These are phyloP conservation scores for Drosophila arizonae DNA, from an alignment of 1,140 invertebrate species.

Conservation along the genomic window DNA sequence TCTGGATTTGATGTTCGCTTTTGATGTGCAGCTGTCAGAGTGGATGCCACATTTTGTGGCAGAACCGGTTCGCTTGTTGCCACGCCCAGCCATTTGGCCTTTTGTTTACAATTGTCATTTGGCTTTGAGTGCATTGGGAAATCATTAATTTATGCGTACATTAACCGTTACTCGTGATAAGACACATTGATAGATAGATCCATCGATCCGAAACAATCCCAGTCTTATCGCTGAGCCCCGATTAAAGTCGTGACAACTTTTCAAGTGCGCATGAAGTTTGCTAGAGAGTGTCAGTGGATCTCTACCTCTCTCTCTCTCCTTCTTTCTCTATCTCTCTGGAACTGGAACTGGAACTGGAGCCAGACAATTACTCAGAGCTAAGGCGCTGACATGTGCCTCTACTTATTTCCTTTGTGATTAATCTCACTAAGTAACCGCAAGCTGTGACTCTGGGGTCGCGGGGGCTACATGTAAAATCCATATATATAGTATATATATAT, in stretches of 20 bases:
- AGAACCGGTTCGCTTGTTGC: constrained; percentile 37
- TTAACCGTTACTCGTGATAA: constrained; percentile 76
- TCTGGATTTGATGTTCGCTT: background rate
- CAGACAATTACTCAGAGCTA: constrained; percentile 11
- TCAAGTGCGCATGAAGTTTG: constrained; percentile 49
- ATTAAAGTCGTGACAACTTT: constrained; percentile 57
- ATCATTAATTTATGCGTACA: constrained; percentile 79
- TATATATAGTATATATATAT: constrained; percentile 23
- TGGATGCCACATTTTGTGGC: constrained; percentile 19
- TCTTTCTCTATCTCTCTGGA: background rate
- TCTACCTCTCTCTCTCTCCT: too few relatives aligned
- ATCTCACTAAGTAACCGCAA: constrained; percentile 51
- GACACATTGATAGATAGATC: constrained; percentile 16
- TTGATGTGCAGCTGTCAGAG: constrained; percentile 44
- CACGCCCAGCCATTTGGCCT: constrained; percentile 59
- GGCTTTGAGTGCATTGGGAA: constrained; percentile 51
- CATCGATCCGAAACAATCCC: background rate
- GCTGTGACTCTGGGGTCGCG: constrained; percentile 14
- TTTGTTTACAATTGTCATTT: constrained; percentile 60
- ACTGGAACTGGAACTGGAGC: constrained; percentile 15
- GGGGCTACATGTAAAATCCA: constrained; percentile 11
- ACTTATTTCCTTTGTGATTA: constrained; percentile 64
- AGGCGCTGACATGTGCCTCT: constrained; percentile 13
- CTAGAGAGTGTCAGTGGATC: background rate
- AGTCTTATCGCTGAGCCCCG: constrained; percentile 59